These are phyloP conservation scores for Calidris pugnax DNA, from an alignment of 2,113 vertebrate genomes.

Conservation along the genomic window DNA sequence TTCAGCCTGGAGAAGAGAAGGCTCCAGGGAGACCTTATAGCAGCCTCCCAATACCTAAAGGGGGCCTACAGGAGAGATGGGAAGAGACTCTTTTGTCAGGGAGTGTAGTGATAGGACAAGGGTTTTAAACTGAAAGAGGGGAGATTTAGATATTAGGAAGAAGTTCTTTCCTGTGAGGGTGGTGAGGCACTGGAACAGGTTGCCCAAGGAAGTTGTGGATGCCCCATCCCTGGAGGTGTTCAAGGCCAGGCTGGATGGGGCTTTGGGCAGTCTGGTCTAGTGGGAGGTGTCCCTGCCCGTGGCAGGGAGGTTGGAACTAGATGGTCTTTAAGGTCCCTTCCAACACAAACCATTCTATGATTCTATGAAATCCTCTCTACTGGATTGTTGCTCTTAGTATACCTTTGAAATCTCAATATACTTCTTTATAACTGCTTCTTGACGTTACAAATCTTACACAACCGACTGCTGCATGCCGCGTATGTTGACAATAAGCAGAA, in stretches of 20 bases:
- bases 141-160: not conserved
- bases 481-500: not conserved
- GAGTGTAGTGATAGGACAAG: not conserved
- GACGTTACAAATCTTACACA: not conserved
- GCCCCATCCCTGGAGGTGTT: not conserved
- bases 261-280: not conserved
- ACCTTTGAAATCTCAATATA: not conserved
- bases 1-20: not conserved
- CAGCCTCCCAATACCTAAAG: not conserved
- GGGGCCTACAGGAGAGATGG: not conserved
- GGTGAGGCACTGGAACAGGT: not conserved
- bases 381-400: not conserved
- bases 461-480: not conserved
- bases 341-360: not conserved
- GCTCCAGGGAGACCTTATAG: not conserved
- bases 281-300: too few relatives aligned
- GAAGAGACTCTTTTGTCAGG: not conserved
- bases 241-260: not conserved
- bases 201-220: not conserved
- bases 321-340: not conserved
- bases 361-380: not conserved
- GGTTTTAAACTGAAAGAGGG: not conserved
- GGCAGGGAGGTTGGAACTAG: not conserved
- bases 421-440: not conserved
- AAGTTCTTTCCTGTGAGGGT: not conserved